Evolutionary conservation across 1,140 invertebrate genomes (phyloP), one percentile per base, ranked within the genome.

Genomic region (Rhagoletis zephyria): DNA sequence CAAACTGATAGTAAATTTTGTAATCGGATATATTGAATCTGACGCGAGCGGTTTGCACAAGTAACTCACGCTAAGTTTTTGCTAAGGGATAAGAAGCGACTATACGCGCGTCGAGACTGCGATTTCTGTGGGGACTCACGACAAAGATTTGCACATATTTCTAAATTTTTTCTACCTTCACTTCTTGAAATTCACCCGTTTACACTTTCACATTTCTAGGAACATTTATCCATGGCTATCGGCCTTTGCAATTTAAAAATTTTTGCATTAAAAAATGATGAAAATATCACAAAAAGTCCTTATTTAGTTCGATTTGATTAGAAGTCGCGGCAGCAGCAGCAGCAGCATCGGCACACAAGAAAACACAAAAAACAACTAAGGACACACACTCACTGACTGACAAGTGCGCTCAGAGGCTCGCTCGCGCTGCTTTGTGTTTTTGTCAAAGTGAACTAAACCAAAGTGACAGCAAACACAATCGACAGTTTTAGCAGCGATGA

Each of bases 281-380:
- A 81, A 81, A 81, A 81, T 81, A 81, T 81, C 74, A 81, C 74
- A 81, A 81, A 81, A 81, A 81, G 16, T 81, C 56, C 74, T 74
- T 81, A 51, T 81, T 81, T 81, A n/a, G 74, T 81, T 81, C 74
- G 74, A 81, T 81, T 81, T 81, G 74, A 81, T 81, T 81, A 81
- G 74, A 81, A 81, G 74, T 81, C 48, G 74, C 74, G 74, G 74
- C 74, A 81, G 74, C 74, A 81, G 74, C 74, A 70, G 64, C 64
- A 45, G 74, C 74, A 81, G n/a, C 74, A 81, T 19, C 74, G 48
- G 74, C 48, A 10, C 74, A 81, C 74, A 56, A 30, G 48, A 30
- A 81, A 81, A 81, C 42, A 56, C 74, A 81, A 81, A 81, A 81
- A 81, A 81, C 74, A 81, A 81, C 74, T 51, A 42, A 56, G 7